Evolutionary conservation across 2,113 vertebrate genomes (phyloP).

Genomic region (Numenius arquata): DNA sequence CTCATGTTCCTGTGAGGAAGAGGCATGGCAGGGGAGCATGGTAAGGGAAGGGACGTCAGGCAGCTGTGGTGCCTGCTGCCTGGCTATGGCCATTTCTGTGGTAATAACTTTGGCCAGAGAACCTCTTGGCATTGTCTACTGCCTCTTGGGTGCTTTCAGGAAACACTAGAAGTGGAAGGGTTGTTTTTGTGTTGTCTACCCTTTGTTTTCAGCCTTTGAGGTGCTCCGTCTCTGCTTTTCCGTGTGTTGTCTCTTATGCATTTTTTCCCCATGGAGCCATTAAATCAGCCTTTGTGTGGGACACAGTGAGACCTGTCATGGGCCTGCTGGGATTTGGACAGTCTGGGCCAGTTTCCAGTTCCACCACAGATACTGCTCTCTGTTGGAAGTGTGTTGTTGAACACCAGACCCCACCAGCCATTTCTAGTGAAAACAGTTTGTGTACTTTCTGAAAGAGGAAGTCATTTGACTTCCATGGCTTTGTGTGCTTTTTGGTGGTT

Average conservation of each 20-base stretch:
- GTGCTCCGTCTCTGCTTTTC: background rate
- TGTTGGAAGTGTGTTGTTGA: background rate
- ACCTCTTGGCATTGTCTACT: background rate
- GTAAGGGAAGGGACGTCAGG: background rate
- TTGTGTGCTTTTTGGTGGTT: background rate
- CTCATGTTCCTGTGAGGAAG: background rate
- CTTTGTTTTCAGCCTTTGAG: background rate
- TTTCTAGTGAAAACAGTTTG: background rate
- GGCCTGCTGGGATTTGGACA: background rate
- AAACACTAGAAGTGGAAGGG: background rate
- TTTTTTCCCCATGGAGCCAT: background rate
- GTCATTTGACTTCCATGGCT: background rate
- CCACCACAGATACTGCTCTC: background rate
- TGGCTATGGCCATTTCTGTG: background rate
- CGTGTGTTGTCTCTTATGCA: background rate
- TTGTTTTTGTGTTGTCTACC: background rate
- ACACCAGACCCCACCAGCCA: background rate
- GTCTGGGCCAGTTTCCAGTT: background rate
- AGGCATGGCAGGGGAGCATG: background rate
- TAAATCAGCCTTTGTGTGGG: background rate
- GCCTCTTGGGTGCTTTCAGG: background rate
- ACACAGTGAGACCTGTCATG: background rate
- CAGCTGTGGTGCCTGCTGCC: background rate
- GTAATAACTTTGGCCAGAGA: background rate
- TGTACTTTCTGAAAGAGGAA: background rate